Conservation (phyloP, 1,140 invertebrate genomes). For the Apis cerana region DNA sequence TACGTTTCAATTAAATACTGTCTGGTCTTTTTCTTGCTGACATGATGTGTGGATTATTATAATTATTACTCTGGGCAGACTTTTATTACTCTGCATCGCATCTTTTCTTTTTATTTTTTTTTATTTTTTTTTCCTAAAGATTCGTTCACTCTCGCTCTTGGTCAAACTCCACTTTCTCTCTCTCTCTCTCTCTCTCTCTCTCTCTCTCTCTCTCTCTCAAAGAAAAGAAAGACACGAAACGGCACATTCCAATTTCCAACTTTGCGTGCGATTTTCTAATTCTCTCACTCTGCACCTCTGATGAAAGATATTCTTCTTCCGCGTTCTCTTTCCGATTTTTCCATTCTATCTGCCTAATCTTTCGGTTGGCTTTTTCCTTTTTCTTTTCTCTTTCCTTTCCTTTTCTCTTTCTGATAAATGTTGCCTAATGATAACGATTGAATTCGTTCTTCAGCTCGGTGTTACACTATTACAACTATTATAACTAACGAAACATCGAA, state of each 20-base stretch:
- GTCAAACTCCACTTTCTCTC: constrained; percentile 54
- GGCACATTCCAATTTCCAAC: constrained; percentile 65
- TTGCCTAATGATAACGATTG: constrained; percentile 52
- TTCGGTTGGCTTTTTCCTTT: constrained; percentile 74
- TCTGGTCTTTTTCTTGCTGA: constrained; percentile 66
- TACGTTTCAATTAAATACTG: constrained; percentile 64
- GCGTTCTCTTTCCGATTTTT: constrained; percentile 33
- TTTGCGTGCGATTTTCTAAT: no score
- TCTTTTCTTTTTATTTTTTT: background rate
- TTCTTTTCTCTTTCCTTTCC: constrained; percentile 75
- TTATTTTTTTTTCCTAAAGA: constrained; percentile 45
- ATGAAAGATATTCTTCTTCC: constrained; percentile 53
- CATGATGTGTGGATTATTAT: constrained; percentile 55
- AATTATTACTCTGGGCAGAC: constrained; percentile 43
- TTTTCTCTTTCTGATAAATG: constrained; percentile 65
- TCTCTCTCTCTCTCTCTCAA: constrained; percentile 30
- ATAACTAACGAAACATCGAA: constrained; percentile 38
- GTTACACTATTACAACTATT: constrained; percentile 34
- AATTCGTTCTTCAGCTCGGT: constrained; percentile 44
- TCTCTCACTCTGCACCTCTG: no score
- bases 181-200: constrained; percentile 28
- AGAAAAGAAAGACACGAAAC: constrained; percentile 61
- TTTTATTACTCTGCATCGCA: constrained; percentile 57
- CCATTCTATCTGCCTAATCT: constrained; percentile 64
- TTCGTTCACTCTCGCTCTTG: constrained; percentile 57